phyloP scores from a whole-genome alignment of 2,797 vertebrate species.

The Hypotaenidia philippensis region DNA sequence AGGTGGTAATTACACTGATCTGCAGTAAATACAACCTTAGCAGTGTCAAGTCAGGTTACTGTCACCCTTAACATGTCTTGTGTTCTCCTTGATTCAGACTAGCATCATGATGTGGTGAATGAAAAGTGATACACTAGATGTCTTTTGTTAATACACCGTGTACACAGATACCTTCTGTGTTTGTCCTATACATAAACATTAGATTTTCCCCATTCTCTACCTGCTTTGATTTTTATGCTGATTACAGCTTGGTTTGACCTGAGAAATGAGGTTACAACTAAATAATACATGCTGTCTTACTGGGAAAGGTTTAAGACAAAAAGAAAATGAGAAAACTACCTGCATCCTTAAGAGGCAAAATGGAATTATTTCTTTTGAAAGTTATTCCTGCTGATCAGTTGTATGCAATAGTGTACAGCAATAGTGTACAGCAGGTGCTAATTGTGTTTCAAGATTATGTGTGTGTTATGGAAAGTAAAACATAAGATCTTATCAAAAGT shows the following conservation, averaged over 20 bases:
- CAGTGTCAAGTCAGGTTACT: not conserved
- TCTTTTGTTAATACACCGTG: not conserved
- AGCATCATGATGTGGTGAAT: not conserved
- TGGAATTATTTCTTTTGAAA: not conserved
- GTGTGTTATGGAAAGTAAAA: not conserved
- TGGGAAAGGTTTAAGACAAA: not conserved
- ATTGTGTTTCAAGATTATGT: not conserved
- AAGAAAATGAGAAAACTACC: not conserved
- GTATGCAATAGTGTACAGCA: not conserved
- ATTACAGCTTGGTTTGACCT: not conserved
- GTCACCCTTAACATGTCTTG: not conserved
- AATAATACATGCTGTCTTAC: not conserved
- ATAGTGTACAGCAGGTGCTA: not conserved
- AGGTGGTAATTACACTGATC: constrained; percentile 14
- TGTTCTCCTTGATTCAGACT: not conserved
- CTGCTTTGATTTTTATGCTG: not conserved
- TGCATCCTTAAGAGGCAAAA: not conserved
- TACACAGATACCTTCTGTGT: not conserved
- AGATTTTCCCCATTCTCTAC: not conserved
- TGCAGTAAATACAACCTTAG: not conserved
- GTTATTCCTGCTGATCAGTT: not conserved
- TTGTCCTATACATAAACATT: not conserved
- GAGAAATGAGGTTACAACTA: not conserved
- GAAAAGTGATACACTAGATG: not conserved
- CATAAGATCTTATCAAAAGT: not conserved